Evolutionary conservation across 1,140 invertebrate species (phyloP).

Genomic region (Episyrphus balteatus): DNA sequence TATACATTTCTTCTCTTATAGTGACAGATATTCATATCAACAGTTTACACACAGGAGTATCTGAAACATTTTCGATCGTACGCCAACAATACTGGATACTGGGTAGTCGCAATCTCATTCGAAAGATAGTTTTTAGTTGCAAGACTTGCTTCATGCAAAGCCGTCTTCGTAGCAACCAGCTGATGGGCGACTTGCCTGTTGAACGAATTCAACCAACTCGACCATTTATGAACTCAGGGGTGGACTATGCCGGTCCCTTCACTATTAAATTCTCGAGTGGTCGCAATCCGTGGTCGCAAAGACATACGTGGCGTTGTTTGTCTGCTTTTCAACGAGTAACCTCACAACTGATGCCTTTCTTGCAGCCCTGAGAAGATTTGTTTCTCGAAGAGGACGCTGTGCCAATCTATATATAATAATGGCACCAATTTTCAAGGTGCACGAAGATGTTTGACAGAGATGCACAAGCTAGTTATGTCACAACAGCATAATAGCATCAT

Average conservation of each 20-base stretch:
- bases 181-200: not conserved
- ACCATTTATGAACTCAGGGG: conserved; percentile 16
- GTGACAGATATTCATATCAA: not conserved
- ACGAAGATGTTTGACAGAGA: not conserved
- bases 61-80: not conserved
- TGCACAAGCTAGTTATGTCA: no score
- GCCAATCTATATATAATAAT: not conserved
- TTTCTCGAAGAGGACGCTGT: conserved; percentile 11
- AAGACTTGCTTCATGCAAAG: conserved; percentile 1
- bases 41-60: not conserved
- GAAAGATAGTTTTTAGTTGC: conserved; percentile 1
- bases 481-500: no score
- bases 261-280: conserved; percentile 9
- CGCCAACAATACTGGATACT: conserved; percentile 5
- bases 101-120: conserved; percentile 1
- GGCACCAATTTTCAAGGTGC: not conserved
- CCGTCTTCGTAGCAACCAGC: not conserved
- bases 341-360: conserved; percentile 20
- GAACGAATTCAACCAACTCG: conserved; percentile 11
- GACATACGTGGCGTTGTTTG: conserved; percentile 14
- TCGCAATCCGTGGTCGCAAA: conserved; percentile 11
- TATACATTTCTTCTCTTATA: not conserved
- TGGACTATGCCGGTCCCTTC: conserved; percentile 15
- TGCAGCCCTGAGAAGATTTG: conserved; percentile 23
- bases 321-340: conserved; percentile 14